Conservation (phyloP, 2,797 vertebrate species). For the Lithobates sylvaticus region DNA sequence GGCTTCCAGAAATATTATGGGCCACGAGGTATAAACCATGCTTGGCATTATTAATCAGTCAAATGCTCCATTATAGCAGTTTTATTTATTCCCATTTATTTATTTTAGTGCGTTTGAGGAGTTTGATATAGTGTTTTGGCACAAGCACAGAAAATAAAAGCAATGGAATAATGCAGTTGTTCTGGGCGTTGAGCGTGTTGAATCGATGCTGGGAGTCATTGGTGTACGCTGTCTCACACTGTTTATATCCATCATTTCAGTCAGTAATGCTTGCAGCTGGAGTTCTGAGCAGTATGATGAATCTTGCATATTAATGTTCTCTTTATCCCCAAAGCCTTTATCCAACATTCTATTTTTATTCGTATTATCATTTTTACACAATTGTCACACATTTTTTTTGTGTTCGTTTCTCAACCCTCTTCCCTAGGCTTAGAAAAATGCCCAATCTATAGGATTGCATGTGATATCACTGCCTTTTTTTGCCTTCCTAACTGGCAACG, state of each 20-base stretch:
- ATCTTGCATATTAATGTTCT: conserved; percentile 29
- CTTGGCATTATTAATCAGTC: not conserved
- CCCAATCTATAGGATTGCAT: not conserved
- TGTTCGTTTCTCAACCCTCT: not conserved
- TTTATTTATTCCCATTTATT: not conserved
- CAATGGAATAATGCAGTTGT: not conserved
- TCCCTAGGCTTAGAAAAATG: not conserved
- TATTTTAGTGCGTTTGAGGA: not conserved
- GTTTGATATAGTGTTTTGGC: not conserved
- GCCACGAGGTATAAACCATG: not conserved
- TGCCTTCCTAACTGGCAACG: not conserved
- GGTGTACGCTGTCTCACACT: not conserved
- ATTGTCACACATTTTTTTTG: not conserved
- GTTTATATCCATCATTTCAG: not conserved
- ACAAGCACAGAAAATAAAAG: not conserved
- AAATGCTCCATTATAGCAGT: not conserved
- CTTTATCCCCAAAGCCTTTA: not conserved
- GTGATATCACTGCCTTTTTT: not conserved
- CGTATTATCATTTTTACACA: not conserved
- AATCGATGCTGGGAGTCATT: conserved; percentile 1
- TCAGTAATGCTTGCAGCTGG: not conserved
- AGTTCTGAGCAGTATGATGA: conserved; percentile 20
- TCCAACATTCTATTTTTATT: not conserved
- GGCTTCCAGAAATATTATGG: not conserved
- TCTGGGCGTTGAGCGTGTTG: not conserved